phyloP scores from a whole-genome alignment of 2,888 invertebrate genomes.

The Plagiodera versicolora region DNA sequence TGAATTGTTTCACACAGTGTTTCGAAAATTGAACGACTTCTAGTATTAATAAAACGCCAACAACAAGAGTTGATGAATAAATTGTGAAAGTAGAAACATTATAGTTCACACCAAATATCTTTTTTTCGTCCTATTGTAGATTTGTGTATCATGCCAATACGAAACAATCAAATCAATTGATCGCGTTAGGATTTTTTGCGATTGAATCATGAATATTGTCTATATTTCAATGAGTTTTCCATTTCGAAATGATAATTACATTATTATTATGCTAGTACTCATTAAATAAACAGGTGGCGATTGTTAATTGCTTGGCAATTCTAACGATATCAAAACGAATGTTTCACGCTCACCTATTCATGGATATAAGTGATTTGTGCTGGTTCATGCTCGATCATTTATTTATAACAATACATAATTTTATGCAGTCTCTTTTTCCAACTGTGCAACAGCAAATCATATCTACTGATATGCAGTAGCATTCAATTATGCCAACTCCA shows the following conservation, averaged over 20 bases:
- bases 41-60: no score
- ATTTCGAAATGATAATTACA: background rate
- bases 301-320: background rate
- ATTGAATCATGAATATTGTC: background rate
- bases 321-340: background rate
- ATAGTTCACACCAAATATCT: no score
- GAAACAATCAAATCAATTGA: background rate
- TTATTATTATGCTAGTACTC: background rate
- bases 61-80: no score
- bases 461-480: background rate
- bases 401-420: background rate
- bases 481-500: no score
- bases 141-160: background rate
- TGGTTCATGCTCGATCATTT: conserved; percentile 10
- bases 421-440: background rate
- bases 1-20: no score
- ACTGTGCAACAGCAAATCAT: background rate
- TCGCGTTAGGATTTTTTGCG: background rate
- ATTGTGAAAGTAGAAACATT: no score
- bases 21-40: no score
- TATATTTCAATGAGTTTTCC: background rate
- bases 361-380: conserved; percentile 8
- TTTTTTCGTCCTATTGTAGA: no score
- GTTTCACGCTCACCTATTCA: background rate
- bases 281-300: background rate